phyloP scores from a whole-genome alignment of 1,140 invertebrate species.

The Scaptomyza hsui region DNA sequence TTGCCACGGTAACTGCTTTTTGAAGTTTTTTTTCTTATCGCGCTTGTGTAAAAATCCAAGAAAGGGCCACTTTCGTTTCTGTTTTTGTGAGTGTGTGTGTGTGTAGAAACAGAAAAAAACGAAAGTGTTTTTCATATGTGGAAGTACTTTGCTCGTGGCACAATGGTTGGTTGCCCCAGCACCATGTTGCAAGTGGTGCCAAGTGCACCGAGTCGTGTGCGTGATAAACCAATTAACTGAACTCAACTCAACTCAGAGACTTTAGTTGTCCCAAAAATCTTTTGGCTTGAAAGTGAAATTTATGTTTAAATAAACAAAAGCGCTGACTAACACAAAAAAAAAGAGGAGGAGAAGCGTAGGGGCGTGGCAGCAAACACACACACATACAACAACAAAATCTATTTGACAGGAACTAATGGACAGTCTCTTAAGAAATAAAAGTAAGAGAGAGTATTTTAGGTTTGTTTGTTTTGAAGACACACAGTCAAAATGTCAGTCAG shows the following conservation, averaged over 20 bases:
- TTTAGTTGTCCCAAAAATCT: constrained; percentile 32
- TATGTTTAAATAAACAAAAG: constrained; percentile 29
- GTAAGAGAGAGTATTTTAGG: neutral
- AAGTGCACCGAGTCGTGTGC: constrained; percentile 71
- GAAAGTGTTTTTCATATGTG: constrained; percentile 72
- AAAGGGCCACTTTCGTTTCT: constrained; percentile 64
- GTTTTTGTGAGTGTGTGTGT: constrained; percentile 26
- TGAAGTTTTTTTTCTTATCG: constrained; percentile 29
- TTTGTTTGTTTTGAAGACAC: constrained; percentile 40
- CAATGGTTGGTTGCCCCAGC: constrained; percentile 8
- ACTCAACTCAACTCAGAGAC: constrained; percentile 8
- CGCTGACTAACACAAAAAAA: neutral
- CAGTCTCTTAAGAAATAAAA: constrained; percentile 4
- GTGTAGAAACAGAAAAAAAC: constrained; percentile 33
- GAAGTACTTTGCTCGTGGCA: constrained; percentile 25
- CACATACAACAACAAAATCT: neutral
- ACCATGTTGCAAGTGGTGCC: constrained; percentile 30
- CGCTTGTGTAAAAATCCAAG: constrained; percentile 29
- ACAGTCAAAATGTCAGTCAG: constrained; percentile 36
- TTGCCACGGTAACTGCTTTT: constrained; percentile 2
- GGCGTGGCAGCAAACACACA: constrained; percentile 10
- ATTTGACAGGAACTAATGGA: constrained; percentile 34
- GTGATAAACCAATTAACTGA: constrained; percentile 78
- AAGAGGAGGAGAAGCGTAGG: neutral
- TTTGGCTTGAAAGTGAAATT: constrained; percentile 66